Evolutionary conservation across 2,113 vertebrate species (phyloP), one percentile per base, ranked within the genome.

Genomic region (Myiozetetes cayanensis): DNA sequence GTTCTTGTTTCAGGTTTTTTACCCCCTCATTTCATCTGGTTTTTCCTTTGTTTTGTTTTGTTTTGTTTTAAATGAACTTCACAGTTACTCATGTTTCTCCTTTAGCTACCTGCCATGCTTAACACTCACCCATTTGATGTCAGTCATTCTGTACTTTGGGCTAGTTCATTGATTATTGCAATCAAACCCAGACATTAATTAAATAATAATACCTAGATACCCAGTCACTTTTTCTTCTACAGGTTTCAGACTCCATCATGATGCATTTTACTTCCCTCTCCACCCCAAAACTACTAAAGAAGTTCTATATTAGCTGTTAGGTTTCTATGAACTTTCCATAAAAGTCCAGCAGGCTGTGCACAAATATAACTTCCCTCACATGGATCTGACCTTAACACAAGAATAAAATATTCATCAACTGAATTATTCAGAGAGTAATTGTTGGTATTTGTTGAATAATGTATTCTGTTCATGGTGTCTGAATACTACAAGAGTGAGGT

Each of bases 401-500:
- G 27, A 85, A 90, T 96, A 89, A 93, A 94, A 94, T 92, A 95
- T 93, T 94, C 43, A 93, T 96, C 65, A 93, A 33, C 68, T 92
- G 95, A 90, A 95, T 96, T 94, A 97, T 97, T 97, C 89, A 94
- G 90, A 43, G 44, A 92, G 66, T 86, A 96, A 96, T 94, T 97
- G 91, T 93, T 94, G 43, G 63, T 93, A 88, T 94, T 96, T 97
- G 85, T 95, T 85, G 79, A 96, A 96, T 96, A 94, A 94, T 94
- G 30, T 78, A 96, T 96, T 95, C 82, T 75, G 56, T 86, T 83
- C 82, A 72, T 94, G 61, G 52, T 86, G 58, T 80, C 85, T 90
- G 90, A 89, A 93, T 95, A 56, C 53, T 77, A 56, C 33, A 66
- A 79, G 78, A 91, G 93, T 53, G 30, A 82, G n/a, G 58, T 61